These are phyloP conservation scores for Enteromius thamalakanensis DNA, from an alignment of 2,797 vertebrate species.

Conservation along the genomic window DNA sequence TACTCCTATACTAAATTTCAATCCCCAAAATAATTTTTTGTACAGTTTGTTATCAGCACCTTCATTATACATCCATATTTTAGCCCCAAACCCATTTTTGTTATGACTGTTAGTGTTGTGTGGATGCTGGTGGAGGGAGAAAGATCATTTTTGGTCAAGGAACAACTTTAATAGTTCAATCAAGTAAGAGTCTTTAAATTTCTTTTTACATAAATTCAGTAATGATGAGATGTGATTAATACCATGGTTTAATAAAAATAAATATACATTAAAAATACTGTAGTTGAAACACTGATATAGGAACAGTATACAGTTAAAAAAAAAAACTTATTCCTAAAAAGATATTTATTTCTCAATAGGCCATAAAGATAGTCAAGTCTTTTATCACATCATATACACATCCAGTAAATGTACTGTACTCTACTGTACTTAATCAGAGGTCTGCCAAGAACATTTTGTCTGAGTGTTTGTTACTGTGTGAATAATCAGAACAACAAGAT, in stretches of 20 bases:
- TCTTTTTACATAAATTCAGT: not conserved
- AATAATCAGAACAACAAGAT: slow-evolving; percentile 48
- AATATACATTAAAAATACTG: not conserved
- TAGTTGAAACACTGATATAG: not conserved
- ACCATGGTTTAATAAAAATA: not conserved
- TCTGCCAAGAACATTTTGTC: slow-evolving; percentile 33
- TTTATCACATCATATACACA: not conserved
- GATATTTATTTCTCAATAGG: not conserved
- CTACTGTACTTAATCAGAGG: not conserved
- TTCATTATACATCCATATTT: not conserved
- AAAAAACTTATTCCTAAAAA: not conserved
- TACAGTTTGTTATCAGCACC: not conserved
- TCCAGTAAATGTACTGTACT: not conserved
- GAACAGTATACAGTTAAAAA: not conserved
- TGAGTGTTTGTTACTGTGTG: slow-evolving; percentile 49
- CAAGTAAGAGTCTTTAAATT: slow-evolving; percentile 46
- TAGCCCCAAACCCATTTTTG: slow-evolving; percentile 24
- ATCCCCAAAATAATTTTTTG: not conserved
- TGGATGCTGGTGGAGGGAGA: slow-evolving; percentile 19
- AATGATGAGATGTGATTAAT: not conserved
- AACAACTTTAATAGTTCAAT: slow-evolving; percentile 38
- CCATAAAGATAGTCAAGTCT: not conserved
- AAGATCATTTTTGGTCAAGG: slow-evolving; percentile 52
- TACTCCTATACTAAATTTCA: not conserved
- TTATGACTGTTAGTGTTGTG: slow-evolving; percentile 27